Conservation (phyloP, 2,888 invertebrate species). For the Hirtodrosophila cameraria region DNA sequence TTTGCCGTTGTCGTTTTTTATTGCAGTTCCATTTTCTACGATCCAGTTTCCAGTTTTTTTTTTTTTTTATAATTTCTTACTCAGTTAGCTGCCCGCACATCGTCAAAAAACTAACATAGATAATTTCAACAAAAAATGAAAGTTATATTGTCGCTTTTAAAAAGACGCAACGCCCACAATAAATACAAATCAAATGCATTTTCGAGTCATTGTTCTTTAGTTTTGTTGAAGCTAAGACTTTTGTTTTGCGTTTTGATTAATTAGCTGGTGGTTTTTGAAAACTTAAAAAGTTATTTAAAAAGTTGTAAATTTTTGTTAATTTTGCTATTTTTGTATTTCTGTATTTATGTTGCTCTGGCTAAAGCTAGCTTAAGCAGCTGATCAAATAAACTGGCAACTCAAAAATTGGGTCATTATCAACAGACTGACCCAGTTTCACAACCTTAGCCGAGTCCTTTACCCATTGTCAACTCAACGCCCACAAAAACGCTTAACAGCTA, state of each 20-base stretch:
- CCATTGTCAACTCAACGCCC: not conserved
- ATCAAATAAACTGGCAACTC: too few relatives aligned
- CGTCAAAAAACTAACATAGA: conserved; percentile 15
- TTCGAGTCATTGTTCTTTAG: conserved; percentile 22
- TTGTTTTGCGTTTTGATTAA: conserved; percentile 27
- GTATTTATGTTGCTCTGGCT: too few relatives aligned
- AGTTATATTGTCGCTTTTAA: conserved; percentile 49
- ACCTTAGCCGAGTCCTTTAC: conserved; percentile 14
- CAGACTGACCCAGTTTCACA: conserved; percentile 34
- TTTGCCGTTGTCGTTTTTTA: conserved; percentile 19
- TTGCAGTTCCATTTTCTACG: conserved; percentile 37
- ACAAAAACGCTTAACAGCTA: conserved; percentile 1
- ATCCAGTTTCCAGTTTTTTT: conserved; percentile 71
- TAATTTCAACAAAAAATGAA: conserved; percentile 60
- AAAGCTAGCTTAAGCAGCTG: too few relatives aligned
- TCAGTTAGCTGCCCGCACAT: conserved; percentile 16
- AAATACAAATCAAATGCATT: conserved; percentile 28
- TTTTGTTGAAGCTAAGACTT: conserved; percentile 17
- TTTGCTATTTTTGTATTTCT: too few relatives aligned
- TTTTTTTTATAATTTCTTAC: conserved; percentile 20
- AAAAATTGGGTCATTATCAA: too few relatives aligned
- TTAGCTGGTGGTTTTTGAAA: conserved; percentile 1
- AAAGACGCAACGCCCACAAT: conserved; percentile 20
- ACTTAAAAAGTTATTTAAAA: not conserved
- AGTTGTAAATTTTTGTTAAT: too few relatives aligned